Evolutionary conservation across 2,113 vertebrate species (phyloP).

Genomic region (Nothocercus nigrocapillus): DNA sequence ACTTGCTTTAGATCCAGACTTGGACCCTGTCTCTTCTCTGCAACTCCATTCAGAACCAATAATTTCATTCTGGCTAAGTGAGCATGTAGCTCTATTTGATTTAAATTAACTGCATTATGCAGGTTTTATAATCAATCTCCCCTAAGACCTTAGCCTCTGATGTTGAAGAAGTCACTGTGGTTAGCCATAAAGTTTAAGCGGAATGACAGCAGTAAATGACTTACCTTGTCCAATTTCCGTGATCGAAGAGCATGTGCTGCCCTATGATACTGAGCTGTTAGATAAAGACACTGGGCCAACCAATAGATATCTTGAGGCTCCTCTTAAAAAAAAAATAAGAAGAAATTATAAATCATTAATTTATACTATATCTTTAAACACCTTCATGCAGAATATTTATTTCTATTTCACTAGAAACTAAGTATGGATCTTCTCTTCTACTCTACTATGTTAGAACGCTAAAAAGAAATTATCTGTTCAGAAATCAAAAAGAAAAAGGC

Average conservation of each 20-base stretch:
- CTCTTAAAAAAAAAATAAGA: conserved; percentile 80
- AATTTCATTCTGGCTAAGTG: rapidly evolving
- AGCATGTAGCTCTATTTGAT: not conserved
- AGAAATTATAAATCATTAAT: not conserved
- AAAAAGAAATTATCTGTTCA: not conserved
- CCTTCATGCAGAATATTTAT: not conserved
- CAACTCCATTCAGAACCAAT: not conserved
- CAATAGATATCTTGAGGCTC: conserved; percentile 98
- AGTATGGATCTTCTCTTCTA: not conserved
- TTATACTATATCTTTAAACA: not conserved
- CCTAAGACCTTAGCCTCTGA: not conserved
- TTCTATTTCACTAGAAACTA: not conserved
- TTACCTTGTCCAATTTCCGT: conserved; percentile 94
- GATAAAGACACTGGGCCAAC: conserved; percentile 96
- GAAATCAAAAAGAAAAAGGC: not conserved
- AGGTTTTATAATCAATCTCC: not conserved
- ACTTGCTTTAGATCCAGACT: not conserved
- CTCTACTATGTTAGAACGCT: not conserved
- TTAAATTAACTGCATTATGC: not conserved
- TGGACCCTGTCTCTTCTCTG: not conserved
- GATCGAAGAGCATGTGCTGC: conserved; percentile 96
- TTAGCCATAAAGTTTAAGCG: not conserved
- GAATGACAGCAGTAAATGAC: not conserved
- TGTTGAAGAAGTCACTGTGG: not conserved
- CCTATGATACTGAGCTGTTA: conserved; percentile 97